Evolutionary conservation across 1,140 invertebrate genomes (phyloP).

Genomic region (Saccostrea echinata): DNA sequence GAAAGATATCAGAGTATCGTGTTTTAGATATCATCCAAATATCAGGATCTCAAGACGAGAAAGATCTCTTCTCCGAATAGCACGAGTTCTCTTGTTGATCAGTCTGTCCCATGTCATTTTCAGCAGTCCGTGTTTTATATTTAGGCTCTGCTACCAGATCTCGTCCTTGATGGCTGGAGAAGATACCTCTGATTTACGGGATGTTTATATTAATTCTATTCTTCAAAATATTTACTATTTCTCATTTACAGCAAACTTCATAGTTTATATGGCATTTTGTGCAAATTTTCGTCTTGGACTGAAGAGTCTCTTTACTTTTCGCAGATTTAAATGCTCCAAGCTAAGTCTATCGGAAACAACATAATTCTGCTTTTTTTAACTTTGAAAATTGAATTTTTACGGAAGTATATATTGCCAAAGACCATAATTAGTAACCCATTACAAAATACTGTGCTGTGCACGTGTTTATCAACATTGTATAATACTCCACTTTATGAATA

Average conservation of each 20-base stretch:
- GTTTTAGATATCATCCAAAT: slow-evolving; percentile 67
- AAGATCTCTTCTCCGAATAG: slow-evolving; percentile 85
- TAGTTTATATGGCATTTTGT: slow-evolving; percentile 89
- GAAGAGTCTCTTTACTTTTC: slow-evolving; percentile 26
- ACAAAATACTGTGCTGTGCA: no score
- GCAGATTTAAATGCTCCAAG: neutral
- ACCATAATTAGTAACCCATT: no score
- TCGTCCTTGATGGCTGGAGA: slow-evolving; percentile 5
- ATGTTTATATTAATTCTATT: slow-evolving; percentile 82
- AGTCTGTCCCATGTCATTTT: slow-evolving; percentile 89
- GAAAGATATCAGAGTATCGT: slow-evolving; percentile 35
- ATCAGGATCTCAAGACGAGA: slow-evolving; percentile 79
- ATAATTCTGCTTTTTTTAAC: neutral
- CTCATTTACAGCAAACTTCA: slow-evolving; percentile 92
- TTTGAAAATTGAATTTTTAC: no score
- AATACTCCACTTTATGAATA: no score
- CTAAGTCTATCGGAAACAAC: neutral
- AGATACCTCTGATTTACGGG: slow-evolving; percentile 68
- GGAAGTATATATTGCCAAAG: no score
- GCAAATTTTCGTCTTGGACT: slow-evolving; percentile 84
- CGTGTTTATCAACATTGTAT: no score
- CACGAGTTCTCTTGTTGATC: slow-evolving; percentile 89
- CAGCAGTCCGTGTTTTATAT: slow-evolving; percentile 84
- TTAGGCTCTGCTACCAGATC: slow-evolving; percentile 72
- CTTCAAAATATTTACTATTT: slow-evolving; percentile 86